phyloP scores from a whole-genome alignment of 1,140 invertebrate species.

The Neuroterus valhalla region DNA sequence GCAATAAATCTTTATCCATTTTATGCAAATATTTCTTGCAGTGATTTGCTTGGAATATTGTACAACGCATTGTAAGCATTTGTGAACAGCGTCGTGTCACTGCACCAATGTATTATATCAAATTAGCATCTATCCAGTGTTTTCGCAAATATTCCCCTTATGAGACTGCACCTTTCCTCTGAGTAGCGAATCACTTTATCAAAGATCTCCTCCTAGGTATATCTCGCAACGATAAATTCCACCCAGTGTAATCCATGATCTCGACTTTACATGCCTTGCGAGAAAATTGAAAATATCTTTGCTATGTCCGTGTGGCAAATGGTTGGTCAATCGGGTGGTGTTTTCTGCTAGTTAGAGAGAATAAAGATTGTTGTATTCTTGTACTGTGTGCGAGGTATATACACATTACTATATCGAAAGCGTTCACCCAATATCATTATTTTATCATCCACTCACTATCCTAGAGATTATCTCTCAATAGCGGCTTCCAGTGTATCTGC shows the following conservation, averaged over 20 bases:
- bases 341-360: neutral
- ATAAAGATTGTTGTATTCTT: neutral
- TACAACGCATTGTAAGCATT: slow-evolving; percentile 6
- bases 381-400: too few species aligned
- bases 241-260: slow-evolving; percentile 11
- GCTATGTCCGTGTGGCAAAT: neutral
- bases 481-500: too few species aligned
- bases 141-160: slow-evolving; percentile 14
- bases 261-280: neutral
- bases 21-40: slow-evolving; percentile 12
- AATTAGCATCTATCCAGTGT: neutral
- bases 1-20: slow-evolving; percentile 6
- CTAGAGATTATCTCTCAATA: too few species aligned
- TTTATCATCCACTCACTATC: too few species aligned
- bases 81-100: slow-evolving; percentile 18
- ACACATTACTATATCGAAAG: too few species aligned
- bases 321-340: neutral
- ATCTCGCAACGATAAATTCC: slow-evolving; percentile 8
- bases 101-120: neutral
- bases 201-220: slow-evolving; percentile 2
- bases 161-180: neutral
- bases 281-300: slow-evolving; percentile 11
- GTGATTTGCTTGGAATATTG: slow-evolving; percentile 7
- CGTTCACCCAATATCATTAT: too few species aligned
- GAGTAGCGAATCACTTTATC: neutral